Evolutionary conservation across 2,888 invertebrate species (phyloP).

Genomic region (Cheiracanthium punctorium): DNA sequence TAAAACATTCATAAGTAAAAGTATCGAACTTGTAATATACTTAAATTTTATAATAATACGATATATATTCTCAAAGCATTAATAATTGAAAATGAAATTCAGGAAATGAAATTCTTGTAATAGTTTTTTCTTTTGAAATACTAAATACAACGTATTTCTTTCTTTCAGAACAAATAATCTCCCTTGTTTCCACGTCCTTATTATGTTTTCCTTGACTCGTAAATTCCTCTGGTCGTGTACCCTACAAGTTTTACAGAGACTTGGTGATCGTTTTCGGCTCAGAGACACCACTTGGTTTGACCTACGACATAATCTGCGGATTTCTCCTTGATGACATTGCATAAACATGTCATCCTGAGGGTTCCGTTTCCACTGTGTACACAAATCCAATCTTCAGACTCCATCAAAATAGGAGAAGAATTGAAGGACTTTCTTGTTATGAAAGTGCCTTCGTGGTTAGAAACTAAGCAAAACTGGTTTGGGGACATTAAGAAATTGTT

Average conservation of each 20-base stretch:
- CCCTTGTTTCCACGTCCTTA: neutral
- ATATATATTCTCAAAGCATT: no score
- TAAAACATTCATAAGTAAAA: no score
- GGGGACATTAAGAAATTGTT: neutral
- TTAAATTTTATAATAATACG: no score
- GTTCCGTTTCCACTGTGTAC: neutral
- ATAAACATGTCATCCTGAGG: slow-evolving; percentile 37
- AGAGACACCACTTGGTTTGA: slow-evolving; percentile 15
- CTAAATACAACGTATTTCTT: no score
- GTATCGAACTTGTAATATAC: no score
- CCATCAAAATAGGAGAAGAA: neutral
- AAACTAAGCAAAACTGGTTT: neutral
- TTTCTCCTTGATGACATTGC: neutral
- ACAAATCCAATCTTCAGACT: neutral
- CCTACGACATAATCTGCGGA: slow-evolving; percentile 30
- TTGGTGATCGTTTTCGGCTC: neutral
- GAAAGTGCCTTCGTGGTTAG: neutral
- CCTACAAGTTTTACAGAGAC: neutral
- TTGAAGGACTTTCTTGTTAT: no score
- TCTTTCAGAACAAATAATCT: neutral
- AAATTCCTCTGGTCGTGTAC: no score
- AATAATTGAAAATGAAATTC: no score
- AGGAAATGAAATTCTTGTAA: no score
- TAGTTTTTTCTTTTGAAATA: no score
- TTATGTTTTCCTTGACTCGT: neutral